Percentiles rank a stretch among this genome's conserved stretches.
Conservation (phyloP, 2,113 vertebrate genomes). For the Aldabrachelys gigantea region DNA sequence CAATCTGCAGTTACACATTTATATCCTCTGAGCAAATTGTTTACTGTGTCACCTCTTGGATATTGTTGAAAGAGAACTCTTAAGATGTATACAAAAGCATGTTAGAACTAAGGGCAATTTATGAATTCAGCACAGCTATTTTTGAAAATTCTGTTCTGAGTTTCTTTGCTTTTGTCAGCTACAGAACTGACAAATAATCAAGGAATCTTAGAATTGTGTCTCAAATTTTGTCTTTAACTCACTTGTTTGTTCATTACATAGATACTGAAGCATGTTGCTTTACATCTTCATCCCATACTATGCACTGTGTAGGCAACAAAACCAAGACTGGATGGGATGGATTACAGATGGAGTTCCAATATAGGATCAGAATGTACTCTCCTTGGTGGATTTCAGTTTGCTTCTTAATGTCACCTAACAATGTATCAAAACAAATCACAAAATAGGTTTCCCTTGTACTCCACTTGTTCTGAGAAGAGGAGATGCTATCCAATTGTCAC, state of each 20-base stretch:
- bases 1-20: constrained; percentile 38
- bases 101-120: not conserved
- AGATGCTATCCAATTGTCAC: not conserved
- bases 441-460: not conserved
- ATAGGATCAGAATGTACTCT: not conserved
- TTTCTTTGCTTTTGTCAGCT: not conserved
- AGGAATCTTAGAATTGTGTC: not conserved
- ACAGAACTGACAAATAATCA: not conserved
- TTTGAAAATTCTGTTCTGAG: not conserved
- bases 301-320: not conserved
- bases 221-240: not conserved
- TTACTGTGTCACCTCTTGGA: constrained; percentile 39
- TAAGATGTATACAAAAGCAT: not conserved
- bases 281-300: not conserved
- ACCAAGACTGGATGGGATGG: not conserved
- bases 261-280: not conserved
- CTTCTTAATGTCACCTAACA: not conserved
- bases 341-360: not conserved
- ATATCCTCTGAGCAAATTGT: constrained; percentile 49
- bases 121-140: not conserved
- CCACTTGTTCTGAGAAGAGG: not conserved
- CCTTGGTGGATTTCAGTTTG: not conserved
- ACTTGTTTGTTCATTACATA: not conserved
- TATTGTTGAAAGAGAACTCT: not conserved
- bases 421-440: not conserved